Evolutionary conservation across 2,888 invertebrate species (phyloP).

Genomic region (Hoplodrina ambigua): DNA sequence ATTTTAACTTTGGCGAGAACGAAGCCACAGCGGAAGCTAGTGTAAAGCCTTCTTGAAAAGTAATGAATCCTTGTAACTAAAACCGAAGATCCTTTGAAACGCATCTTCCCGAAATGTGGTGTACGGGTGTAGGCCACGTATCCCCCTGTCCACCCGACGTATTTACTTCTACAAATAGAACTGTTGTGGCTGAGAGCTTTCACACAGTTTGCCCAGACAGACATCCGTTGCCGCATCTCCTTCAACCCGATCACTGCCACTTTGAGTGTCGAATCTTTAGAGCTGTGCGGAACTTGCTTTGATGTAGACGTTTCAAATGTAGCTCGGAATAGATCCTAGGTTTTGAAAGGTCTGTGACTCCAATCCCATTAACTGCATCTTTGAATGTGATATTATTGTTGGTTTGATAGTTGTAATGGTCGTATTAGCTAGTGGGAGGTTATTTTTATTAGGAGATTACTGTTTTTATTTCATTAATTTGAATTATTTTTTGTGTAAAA

Average conservation of each 20-base stretch:
- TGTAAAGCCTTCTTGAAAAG: too few relatives aligned
- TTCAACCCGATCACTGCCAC: constrained; percentile 14
- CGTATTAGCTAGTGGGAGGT: too few relatives aligned
- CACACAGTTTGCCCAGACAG: constrained; percentile 39
- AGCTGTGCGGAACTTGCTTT: constrained; percentile 28
- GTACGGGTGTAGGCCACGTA: not conserved
- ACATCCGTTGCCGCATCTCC: constrained; percentile 32
- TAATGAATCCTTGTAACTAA: not conserved
- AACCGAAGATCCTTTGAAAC: not conserved
- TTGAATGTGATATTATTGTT: not conserved
- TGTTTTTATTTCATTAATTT: too few relatives aligned
- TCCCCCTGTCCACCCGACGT: not conserved
- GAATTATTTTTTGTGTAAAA: too few relatives aligned
- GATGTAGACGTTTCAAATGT: constrained; percentile 12
- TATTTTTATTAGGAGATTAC: too few relatives aligned
- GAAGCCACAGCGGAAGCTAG: too few relatives aligned
- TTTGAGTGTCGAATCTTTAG: constrained; percentile 46
- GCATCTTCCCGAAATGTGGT: too few relatives aligned
- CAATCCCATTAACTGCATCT: constrained; percentile 12
- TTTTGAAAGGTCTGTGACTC: constrained; percentile 5
- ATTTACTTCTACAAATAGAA: constrained; percentile 34
- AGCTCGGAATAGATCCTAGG: not conserved
- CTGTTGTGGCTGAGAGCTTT: constrained; percentile 25
- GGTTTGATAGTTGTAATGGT: not conserved
- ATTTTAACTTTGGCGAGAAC: too few relatives aligned